Percentiles rank a stretch among this genome's conserved stretches.
Evolutionary conservation across 1,140 invertebrate species (phyloP).

Genomic region (Diprion similis): DNA sequence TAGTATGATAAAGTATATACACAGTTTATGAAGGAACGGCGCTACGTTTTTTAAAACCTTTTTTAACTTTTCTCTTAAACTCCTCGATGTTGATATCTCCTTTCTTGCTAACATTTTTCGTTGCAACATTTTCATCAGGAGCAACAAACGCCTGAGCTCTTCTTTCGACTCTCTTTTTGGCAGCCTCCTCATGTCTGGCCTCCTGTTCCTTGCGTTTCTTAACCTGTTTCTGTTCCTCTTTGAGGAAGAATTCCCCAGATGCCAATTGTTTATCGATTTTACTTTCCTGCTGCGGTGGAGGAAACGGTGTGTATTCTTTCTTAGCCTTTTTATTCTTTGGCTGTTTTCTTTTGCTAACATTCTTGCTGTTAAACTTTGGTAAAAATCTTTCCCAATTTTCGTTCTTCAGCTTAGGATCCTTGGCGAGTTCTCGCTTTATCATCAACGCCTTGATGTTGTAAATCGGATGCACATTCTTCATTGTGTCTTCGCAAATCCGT

Average conservation of each 20-base stretch:
- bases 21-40: background rate
- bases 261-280: conserved; percentile 94
- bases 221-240: conserved; percentile 79
- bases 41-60: conserved; percentile 59
- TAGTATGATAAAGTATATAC: too few species aligned
- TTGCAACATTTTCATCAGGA: conserved; percentile 70
- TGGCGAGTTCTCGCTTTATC: conserved; percentile 95
- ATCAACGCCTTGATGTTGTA: conserved; percentile 98
- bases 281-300: conserved; percentile 89
- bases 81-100: conserved; percentile 68
- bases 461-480: conserved; percentile 99
- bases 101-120: conserved; percentile 39
- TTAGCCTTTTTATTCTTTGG: conserved; percentile 88
- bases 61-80: conserved; percentile 78
- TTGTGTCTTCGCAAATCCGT: conserved; percentile 94
- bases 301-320: conserved; percentile 97
- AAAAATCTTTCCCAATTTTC: conserved; percentile 98
- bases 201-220: conserved; percentile 78
- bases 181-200: conserved; percentile 74
- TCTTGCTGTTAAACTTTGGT: conserved; percentile 95
- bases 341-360: conserved; percentile 84
- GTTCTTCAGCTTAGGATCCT: conserved; percentile 89
- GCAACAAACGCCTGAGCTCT: conserved; percentile 84
- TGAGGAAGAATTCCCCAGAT: conserved; percentile 97
- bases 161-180: conserved; percentile 77